These are phyloP conservation scores for Lampris incognitus DNA, from an alignment of 2,113 vertebrate genomes.

Conservation along the genomic window DNA sequence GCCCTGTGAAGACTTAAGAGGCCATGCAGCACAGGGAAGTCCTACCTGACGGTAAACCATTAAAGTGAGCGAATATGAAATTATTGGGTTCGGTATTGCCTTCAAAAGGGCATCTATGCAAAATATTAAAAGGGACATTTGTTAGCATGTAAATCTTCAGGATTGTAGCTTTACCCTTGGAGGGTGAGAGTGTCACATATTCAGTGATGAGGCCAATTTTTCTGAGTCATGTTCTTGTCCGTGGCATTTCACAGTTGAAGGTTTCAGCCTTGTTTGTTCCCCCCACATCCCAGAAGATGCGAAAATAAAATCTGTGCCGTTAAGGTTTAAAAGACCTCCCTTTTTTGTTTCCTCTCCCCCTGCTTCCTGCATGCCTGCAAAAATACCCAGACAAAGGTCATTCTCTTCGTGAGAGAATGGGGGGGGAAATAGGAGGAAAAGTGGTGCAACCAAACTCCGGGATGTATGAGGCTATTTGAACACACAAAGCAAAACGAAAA, in stretches of 20 bases:
- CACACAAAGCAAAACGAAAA: not conserved
- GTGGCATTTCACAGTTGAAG: slow-evolving; percentile 6
- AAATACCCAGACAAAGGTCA: slow-evolving; percentile 30
- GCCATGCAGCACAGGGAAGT: no score
- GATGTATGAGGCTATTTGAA: not conserved
- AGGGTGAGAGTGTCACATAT: not conserved
- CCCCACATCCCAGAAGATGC: not conserved
- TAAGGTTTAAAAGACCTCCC: not conserved
- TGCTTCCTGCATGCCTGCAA: slow-evolving; percentile 27
- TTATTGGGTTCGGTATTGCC: no score
- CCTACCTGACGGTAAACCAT: no score
- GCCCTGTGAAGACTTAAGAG: no score
- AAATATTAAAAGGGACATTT: not conserved
- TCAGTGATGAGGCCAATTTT: not conserved
- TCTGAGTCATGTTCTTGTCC: not conserved
- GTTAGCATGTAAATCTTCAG: no score
- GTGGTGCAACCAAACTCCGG: not conserved
- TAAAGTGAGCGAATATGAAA: no score
- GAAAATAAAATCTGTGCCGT: not conserved
- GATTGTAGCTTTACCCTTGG: not conserved
- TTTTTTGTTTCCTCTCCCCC: not conserved
- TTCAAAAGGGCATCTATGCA: no score
- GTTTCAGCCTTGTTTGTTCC: slow-evolving; percentile 11
- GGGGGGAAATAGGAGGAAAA: not conserved
- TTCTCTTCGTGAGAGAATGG: not conserved